Evolutionary conservation across 2,888 invertebrate species (phyloP).

Genomic region (Phymatocera aterrima): DNA sequence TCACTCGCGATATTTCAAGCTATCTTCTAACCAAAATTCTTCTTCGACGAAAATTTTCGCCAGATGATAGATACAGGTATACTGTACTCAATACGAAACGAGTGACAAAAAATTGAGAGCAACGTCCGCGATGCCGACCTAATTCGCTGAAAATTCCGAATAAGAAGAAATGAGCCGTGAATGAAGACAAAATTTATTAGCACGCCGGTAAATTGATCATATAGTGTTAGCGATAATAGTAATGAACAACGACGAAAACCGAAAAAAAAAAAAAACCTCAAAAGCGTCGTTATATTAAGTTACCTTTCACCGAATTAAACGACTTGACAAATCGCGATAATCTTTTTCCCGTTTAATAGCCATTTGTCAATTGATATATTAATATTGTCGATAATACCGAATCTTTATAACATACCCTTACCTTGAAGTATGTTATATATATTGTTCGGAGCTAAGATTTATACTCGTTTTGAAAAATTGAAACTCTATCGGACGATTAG

Average conservation of each 20-base stretch:
- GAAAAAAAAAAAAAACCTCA: neutral
- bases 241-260: too few species aligned
- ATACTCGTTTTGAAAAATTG: too few species aligned
- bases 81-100: neutral
- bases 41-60: neutral
- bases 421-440: too few species aligned
- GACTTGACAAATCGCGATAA: neutral
- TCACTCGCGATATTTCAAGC: neutral
- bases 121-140: neutral
- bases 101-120: slow-evolving; percentile 7
- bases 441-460: too few species aligned
- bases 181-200: neutral
- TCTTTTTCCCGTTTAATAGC: slow-evolving; percentile 19
- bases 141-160: neutral
- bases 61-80: too few species aligned
- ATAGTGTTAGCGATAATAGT: too few species aligned
- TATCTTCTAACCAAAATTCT: neutral
- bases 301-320: slow-evolving; percentile 16
- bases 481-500: neutral
- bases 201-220: neutral
- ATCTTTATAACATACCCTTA: too few species aligned
- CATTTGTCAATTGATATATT: slow-evolving; percentile 8
- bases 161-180: neutral
- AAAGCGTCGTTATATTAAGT: slow-evolving; percentile 12
- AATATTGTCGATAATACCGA: too few species aligned